A percentile compares a stretch with the other conserved stretches of the same genome.
Evolutionary conservation across 2,797 vertebrate genomes (phyloP).

Genomic region (Hemibagrus guttatus): DNA sequence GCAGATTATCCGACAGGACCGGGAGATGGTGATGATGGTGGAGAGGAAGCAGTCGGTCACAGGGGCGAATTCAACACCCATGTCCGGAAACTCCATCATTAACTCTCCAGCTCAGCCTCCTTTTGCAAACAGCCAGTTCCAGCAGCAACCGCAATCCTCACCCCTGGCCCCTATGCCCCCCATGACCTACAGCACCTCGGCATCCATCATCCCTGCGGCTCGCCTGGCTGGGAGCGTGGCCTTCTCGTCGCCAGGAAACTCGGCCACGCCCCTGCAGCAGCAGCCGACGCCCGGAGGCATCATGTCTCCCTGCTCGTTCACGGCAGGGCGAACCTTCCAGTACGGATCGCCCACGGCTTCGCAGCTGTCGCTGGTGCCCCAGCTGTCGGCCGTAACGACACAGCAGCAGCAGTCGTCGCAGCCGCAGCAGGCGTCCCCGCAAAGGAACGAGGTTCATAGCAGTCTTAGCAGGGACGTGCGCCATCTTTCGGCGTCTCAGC

Average conservation of each 20-base stretch:
- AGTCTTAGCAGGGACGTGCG: constrained; percentile 90
- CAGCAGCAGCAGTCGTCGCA: constrained; percentile 63
- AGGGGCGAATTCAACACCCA: constrained; percentile 82
- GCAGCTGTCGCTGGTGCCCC: constrained; percentile 87
- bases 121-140: constrained; percentile 78
- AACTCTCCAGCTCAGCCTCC: constrained; percentile 88
- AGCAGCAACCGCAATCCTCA: constrained; percentile 75
- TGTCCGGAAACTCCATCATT: constrained; percentile 87
- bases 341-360: constrained; percentile 90
- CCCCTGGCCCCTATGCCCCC: constrained; percentile 75
- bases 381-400: constrained; percentile 55
- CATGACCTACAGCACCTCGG: constrained; percentile 82
- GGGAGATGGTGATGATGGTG: constrained; percentile 95
- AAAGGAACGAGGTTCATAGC: constrained; percentile 87
- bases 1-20: constrained; percentile 97
- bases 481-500: constrained; percentile 95
- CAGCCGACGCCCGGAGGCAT: constrained; percentile 72
- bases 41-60: constrained; percentile 82
- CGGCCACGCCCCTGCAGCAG: constrained; percentile 82
- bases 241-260: constrained; percentile 79
- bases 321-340: constrained; percentile 92
- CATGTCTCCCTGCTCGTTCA: constrained; percentile 92
- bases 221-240: constrained; percentile 81
- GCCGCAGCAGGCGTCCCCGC: constrained; percentile 78
- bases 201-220: constrained; percentile 77